Evolutionary conservation across 2,113 vertebrate genomes (phyloP).

Genomic region (Syrmaticus mikado): DNA sequence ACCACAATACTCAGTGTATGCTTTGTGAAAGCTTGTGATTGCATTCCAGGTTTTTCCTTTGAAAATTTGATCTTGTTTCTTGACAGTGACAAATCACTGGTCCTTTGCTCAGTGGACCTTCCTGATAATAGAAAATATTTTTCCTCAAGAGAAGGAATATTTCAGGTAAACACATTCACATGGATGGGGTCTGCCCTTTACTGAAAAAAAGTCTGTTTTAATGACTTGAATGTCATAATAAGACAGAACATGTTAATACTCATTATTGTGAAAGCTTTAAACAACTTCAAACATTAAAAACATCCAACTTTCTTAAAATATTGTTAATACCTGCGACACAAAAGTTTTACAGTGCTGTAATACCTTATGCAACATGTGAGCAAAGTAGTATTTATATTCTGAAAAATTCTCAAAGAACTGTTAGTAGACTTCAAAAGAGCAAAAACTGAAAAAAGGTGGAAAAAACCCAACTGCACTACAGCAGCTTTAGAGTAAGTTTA

Average conservation of each 20-base stretch:
- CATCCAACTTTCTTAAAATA: neutral
- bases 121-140: slow-evolving; percentile 60
- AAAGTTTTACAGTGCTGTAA: neutral
- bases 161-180: slow-evolving; percentile 56
- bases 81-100: slow-evolving; percentile 66
- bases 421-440: neutral
- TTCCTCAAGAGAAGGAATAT: slow-evolving; percentile 48
- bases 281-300: neutral
- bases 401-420: neutral
- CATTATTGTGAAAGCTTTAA: slow-evolving; percentile 20
- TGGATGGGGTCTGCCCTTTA: slow-evolving; percentile 24
- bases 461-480: rapidly evolving
- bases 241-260: neutral
- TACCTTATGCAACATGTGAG: neutral
- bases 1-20: slow-evolving; percentile 1
- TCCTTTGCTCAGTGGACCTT: slow-evolving; percentile 37
- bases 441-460: neutral
- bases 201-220: slow-evolving; percentile 37
- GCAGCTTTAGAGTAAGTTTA: neutral
- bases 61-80: slow-evolving; percentile 66
- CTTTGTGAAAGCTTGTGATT: slow-evolving; percentile 32
- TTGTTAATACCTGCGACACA: neutral
- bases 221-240: slow-evolving; percentile 33
- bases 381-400: neutral
- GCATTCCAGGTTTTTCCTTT: slow-evolving; percentile 43